A percentile compares a stretch with the other conserved stretches of the same genome.
Conservation (phyloP, 2,113 vertebrate genomes). For the Clarias macrocephalus region DNA sequence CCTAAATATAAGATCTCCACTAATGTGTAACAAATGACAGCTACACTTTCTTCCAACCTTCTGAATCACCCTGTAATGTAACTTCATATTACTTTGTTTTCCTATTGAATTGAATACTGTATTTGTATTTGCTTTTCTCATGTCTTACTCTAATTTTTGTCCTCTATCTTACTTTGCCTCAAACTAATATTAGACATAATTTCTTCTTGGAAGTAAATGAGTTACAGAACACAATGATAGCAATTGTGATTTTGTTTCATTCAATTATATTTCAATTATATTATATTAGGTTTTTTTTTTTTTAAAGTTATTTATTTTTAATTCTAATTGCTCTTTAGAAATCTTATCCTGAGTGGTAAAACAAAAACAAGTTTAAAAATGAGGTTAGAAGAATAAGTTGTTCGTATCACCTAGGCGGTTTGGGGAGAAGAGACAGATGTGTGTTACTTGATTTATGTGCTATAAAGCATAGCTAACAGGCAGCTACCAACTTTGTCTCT, state of each 20-base stretch:
- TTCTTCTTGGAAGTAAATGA: conserved; percentile 27
- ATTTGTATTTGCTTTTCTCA: conserved; percentile 39
- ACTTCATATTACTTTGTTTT: conserved; percentile 41
- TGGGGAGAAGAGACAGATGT: neutral
- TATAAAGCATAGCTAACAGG: conserved; percentile 11
- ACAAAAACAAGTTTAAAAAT: neutral
- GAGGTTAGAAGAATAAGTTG: neutral
- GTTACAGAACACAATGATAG: neutral
- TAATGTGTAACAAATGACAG: conserved; percentile 71
- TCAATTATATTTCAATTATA: conserved; percentile 37
- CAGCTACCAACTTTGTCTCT: conserved; percentile 41
- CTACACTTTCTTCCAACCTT: conserved; percentile 10
- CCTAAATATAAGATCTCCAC: conserved; percentile 83
- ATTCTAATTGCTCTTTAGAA: conserved; percentile 26
- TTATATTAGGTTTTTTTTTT: conserved; percentile 32
- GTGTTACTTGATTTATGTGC: neutral
- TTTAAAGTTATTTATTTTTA: neutral
- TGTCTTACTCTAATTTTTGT: conserved; percentile 50
- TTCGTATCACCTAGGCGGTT: conserved; percentile 19
- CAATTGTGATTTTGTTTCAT: conserved; percentile 49
- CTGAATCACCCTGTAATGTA: conserved; percentile 8
- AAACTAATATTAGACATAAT: conserved; percentile 37
- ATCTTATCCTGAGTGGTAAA: conserved; percentile 20
- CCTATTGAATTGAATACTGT: conserved; percentile 50
- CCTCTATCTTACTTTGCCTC: conserved; percentile 46